Base-by-base conservation (phyloP, 2,797 vertebrate genomes). In the Sardinella longiceps region DNA sequence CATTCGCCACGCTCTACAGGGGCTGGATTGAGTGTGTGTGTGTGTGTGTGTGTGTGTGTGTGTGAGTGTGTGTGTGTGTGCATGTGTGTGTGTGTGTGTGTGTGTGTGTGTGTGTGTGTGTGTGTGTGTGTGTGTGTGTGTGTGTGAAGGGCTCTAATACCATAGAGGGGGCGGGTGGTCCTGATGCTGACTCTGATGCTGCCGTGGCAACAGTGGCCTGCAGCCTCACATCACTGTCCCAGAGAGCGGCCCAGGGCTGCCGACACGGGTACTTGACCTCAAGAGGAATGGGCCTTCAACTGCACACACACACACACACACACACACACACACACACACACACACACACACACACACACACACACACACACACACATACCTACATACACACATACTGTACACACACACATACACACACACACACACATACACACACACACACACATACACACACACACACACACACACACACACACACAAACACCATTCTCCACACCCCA, bases 371-470 rank as follows among this genome's bases (percentile, higher is more conserved):
- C 84, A 85, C 46, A 43, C 5, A 50, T 50, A 7, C 11, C 11
- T 12, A 50, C 48, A 7, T 23, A 58, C 23, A 50, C 48, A 50
- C 48, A 50, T 12, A 50, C 48, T 50, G 7, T 18, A 2, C 50
- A 82, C 56, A 81, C 84, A 74, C 23, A 23, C 53, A 56, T 4
- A 56, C 53, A 56, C 20, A 20, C 50, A 51, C 50, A 51, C 15
- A 18, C 50, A 50, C 48, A 50, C 48, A 50, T 12, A 50, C 48
- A 50, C 33, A 43, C 5, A 18, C 37, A 39, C 48, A 15, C 14
- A 2, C 56, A 80, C 74, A 84, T 50, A 88, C 56, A 84, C 83
- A 85, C 48, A 53, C 5, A 82, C 46, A 46, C 84, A 74, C 53
- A 58, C 53, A 58, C 53, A 58, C 23, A n/a, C 53, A 53, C 5